phyloP scores from a whole-genome alignment of 2,888 invertebrate species.

The Trisateles emortualis region DNA sequence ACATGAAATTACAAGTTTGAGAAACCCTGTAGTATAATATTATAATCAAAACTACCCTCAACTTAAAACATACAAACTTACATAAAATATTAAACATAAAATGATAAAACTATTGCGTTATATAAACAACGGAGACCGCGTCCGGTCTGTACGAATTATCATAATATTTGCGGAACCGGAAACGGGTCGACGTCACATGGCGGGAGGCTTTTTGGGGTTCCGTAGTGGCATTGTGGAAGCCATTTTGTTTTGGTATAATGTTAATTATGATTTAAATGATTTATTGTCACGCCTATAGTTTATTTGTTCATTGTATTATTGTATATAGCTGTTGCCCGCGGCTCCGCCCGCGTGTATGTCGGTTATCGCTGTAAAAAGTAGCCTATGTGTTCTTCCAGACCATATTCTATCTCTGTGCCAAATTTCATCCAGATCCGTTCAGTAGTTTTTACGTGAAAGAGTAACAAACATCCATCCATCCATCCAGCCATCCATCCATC shows the following conservation, averaged over 20 bases:
- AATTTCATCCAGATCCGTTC: no score
- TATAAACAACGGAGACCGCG: conserved; percentile 41
- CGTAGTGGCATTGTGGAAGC: conserved; percentile 31
- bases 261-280: conserved; percentile 14
- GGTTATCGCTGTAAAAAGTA: no score
- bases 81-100: conserved; percentile 40
- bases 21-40: neutral
- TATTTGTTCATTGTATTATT: no score
- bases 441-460: no score
- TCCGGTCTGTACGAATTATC: conserved; percentile 54
- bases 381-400: no score
- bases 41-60: conserved; percentile 2
- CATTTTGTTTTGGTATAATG: conserved; percentile 30
- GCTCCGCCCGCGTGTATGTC: no score
- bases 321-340: no score
- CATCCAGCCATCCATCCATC: no score
- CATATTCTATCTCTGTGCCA: no score
- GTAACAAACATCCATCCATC: no score
- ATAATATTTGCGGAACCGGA: conserved; percentile 59
- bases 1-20: no score
- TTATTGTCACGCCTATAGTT: no score
- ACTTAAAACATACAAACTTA: conserved; percentile 17
- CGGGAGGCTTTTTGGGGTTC: conserved; percentile 45
- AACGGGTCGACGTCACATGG: conserved; percentile 48
- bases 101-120: conserved; percentile 47